Conservation (phyloP, 2,113 vertebrate genomes). For the Orientallactaga bullata region DNA sequence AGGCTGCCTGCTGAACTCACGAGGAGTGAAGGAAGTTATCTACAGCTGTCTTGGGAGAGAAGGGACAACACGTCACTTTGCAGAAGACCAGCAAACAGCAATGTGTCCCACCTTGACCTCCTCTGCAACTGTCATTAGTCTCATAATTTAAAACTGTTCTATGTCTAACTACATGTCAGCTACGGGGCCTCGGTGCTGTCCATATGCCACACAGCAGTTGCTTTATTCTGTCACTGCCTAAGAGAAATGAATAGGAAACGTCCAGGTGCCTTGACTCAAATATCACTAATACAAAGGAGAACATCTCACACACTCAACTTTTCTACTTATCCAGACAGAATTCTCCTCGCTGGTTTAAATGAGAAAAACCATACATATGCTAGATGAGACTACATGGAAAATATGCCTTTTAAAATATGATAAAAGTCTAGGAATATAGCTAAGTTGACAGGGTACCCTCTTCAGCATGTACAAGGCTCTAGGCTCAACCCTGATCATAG, state of each 20-base stretch:
- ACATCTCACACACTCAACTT: slow-evolving; percentile 39
- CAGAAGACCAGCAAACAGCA: not conserved
- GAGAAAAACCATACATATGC: not conserved
- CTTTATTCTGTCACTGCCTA: not conserved
- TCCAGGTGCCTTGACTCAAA: slow-evolving; percentile 10
- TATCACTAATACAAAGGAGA: not conserved
- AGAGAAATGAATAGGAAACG: not conserved
- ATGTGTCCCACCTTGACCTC: not conserved
- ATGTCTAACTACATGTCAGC: not conserved
- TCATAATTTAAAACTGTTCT: not conserved
- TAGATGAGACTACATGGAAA: not conserved
- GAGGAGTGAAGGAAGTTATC: not conserved
- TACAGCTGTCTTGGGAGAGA: not conserved
- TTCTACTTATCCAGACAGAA: slow-evolving; percentile 34
- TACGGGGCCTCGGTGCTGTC: not conserved
- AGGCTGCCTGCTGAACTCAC: not conserved
- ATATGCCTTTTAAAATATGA: not conserved
- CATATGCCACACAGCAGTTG: not conserved
- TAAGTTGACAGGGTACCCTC: not conserved
- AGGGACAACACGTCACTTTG: not conserved
- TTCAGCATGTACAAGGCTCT: not conserved
- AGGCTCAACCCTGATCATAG: not conserved
- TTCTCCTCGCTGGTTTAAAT: not conserved
- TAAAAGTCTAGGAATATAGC: not conserved
- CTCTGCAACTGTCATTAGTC: not conserved